Conservation (phyloP, 2,888 invertebrate species). For the Hemaris fuciformis region DNA sequence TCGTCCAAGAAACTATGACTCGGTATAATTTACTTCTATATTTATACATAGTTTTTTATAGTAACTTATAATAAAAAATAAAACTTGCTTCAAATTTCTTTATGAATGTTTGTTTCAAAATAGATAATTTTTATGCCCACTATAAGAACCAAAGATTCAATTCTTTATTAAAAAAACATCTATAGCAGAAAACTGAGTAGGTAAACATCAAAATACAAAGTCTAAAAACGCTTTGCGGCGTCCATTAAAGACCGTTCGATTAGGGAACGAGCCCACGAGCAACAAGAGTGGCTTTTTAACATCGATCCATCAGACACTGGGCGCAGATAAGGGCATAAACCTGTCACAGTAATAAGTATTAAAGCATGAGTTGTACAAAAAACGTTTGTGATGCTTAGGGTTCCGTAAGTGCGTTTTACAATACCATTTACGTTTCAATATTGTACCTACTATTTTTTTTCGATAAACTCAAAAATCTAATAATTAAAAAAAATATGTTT, state of each 20-base stretch:
- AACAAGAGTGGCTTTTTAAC: slow-evolving; percentile 62
- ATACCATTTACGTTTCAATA: background rate
- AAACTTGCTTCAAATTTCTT: too few relatives aligned
- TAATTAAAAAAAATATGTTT: too few relatives aligned
- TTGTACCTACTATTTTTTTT: too few relatives aligned
- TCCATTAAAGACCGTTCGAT: slow-evolving; percentile 58
- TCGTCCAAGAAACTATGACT: too few relatives aligned
- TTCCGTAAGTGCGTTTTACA: background rate
- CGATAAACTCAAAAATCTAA: too few relatives aligned
- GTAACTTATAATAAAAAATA: too few relatives aligned
- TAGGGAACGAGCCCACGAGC: slow-evolving; percentile 48
- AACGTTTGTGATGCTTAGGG: slow-evolving; percentile 39
- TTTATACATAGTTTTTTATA: too few relatives aligned
- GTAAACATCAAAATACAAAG: slow-evolving; percentile 44
- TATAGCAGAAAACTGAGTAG: slow-evolving; percentile 18
- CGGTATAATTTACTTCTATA: too few relatives aligned
- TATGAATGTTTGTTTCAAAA: too few relatives aligned
- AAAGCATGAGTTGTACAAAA: slow-evolving; percentile 53
- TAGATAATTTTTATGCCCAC: too few relatives aligned
- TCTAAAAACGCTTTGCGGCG: slow-evolving; percentile 51
- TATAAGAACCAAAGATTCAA: background rate
- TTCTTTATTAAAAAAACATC: background rate
- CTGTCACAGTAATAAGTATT: slow-evolving; percentile 72
- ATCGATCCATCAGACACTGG: slow-evolving; percentile 70
- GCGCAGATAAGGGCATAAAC: slow-evolving; percentile 64